Evolutionary conservation across 2,888 invertebrate species (phyloP).

Genomic region (Trichopria drosophilae): DNA sequence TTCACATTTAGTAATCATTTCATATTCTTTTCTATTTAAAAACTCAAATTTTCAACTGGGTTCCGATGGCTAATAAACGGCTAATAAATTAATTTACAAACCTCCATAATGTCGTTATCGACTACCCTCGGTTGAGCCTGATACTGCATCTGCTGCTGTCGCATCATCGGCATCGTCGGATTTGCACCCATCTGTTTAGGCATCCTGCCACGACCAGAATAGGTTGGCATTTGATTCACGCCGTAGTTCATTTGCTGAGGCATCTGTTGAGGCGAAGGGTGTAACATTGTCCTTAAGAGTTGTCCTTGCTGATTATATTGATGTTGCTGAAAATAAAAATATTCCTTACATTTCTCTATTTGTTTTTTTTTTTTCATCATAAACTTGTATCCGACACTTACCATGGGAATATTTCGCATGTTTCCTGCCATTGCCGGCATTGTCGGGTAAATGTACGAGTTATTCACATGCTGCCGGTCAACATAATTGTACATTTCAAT

Average conservation of each 20-base stretch:
- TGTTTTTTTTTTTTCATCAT: neutral
- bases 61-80: too few relatives aligned
- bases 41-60: too few relatives aligned
- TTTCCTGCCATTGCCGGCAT: conserved; percentile 17
- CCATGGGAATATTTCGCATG: too few relatives aligned
- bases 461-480: conserved; percentile 32
- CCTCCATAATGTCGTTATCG: too few relatives aligned
- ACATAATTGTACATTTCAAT: conserved; percentile 50
- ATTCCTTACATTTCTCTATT: too few relatives aligned
- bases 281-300: conserved; percentile 53
- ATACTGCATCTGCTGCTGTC: neutral
- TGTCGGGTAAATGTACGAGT: neutral
- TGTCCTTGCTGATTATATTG: conserved; percentile 55
- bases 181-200: conserved; percentile 22
- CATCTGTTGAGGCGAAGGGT: conserved; percentile 59
- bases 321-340: conserved; percentile 50
- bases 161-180: conserved; percentile 11
- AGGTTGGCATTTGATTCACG: conserved; percentile 29
- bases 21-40: too few relatives aligned
- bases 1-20: too few relatives aligned
- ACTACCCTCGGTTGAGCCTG: too few relatives aligned
- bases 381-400: neutral
- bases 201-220: conserved; percentile 31
- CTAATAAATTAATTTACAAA: too few relatives aligned
- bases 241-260: conserved; percentile 51